phyloP scores from a whole-genome alignment of 2,113 vertebrate genomes.

The Tragelaphus imberbis region DNA sequence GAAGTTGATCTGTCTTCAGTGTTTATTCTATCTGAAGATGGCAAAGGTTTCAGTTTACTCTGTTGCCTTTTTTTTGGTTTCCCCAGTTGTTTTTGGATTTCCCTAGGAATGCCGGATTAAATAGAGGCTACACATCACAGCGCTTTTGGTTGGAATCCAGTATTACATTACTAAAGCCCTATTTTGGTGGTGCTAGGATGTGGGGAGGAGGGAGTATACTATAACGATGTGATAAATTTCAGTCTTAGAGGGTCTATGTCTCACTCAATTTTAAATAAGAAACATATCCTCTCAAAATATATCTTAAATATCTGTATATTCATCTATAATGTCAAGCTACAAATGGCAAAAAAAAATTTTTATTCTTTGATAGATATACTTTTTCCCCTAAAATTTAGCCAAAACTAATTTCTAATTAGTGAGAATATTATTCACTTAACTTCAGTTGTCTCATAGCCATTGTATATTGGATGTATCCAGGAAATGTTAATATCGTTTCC shows the following conservation, averaged over 20 bases:
- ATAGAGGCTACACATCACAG: background rate
- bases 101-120: background rate
- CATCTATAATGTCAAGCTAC: background rate
- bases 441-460: background rate
- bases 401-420: background rate
- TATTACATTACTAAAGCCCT: background rate
- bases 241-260: background rate
- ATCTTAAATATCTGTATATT: background rate
- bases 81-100: background rate
- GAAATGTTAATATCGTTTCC: background rate
- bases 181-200: background rate
- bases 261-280: background rate
- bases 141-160: background rate
- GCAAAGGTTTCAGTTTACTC: background rate
- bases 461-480: background rate
- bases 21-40: background rate
- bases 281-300: background rate
- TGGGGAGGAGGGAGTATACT: background rate
- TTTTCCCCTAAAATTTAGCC: background rate
- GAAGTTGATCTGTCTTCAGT: background rate
- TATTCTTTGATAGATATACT: background rate
- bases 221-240: background rate
- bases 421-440: background rate
- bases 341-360: background rate
- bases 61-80: background rate